phyloP scores from a whole-genome alignment of 2,797 vertebrate genomes.

The Cichlasoma orientale region DNA sequence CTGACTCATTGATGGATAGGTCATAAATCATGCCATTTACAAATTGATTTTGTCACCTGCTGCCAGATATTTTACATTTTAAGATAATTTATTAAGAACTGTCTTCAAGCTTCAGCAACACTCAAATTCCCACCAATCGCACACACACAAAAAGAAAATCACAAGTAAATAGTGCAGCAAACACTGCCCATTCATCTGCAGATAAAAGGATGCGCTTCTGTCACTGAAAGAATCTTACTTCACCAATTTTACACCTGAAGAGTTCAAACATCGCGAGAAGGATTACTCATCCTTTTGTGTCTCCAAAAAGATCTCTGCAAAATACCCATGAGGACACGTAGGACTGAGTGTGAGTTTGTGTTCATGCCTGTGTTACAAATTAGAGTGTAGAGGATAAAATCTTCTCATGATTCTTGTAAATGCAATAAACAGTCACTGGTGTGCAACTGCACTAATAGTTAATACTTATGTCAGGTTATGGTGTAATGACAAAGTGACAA shows the following conservation, averaged over 20 bases:
- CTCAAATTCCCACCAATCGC: no score
- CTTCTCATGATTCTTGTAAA: no score
- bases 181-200: no score
- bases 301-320: rapidly evolving
- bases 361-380: no score
- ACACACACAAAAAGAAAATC: no score
- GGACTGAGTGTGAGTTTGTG: background rate
- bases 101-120: background rate
- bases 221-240: background rate
- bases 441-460: no score
- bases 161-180: no score
- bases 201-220: no score
- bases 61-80: slow-evolving; percentile 7
- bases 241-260: background rate
- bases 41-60: slow-evolving; percentile 11
- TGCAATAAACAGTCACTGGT: no score
- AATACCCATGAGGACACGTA: background rate
- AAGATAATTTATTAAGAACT: background rate
- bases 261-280: background rate
- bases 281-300: background rate
- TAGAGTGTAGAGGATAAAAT: no score
- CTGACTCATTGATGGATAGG: slow-evolving; percentile 5
- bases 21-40: background rate
- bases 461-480: no score
- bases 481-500: no score